These are phyloP conservation scores for Ceryle rudis DNA, from an alignment of 2,797 vertebrate species.

Conservation along the genomic window DNA sequence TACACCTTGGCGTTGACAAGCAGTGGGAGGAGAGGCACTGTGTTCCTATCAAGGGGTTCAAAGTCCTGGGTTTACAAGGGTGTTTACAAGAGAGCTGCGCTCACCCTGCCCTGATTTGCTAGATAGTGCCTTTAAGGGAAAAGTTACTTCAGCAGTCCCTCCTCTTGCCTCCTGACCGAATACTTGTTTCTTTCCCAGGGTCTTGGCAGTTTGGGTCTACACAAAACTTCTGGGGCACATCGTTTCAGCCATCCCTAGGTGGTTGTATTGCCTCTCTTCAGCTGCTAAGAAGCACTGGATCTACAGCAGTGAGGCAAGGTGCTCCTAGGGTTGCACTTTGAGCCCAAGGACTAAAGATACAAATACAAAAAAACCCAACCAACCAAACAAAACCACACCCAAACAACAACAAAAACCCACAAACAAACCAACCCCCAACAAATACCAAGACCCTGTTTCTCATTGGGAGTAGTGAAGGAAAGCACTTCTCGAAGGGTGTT, in stretches of 20 bases:
- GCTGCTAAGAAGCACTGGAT: background rate
- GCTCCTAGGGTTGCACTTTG: background rate
- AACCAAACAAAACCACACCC: no score
- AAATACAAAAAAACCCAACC: background rate
- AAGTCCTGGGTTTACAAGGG: background rate
- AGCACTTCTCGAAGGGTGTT: background rate
- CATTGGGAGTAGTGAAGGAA: background rate
- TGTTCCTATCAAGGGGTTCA: background rate
- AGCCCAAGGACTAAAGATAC: background rate
- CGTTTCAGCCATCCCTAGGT: background rate
- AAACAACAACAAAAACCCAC: no score
- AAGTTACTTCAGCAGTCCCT: background rate
- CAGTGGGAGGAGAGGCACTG: background rate
- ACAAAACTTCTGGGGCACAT: background rate
- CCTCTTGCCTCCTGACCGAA: background rate
- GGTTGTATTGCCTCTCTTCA: background rate
- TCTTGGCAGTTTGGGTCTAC: background rate
- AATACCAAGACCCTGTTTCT: background rate
- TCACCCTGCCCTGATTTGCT: background rate
- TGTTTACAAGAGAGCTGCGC: background rate
- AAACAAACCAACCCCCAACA: no score
- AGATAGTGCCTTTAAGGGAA: background rate
- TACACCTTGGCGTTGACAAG: background rate
- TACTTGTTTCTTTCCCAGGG: background rate
- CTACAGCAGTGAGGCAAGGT: background rate